phyloP scores from a whole-genome alignment of 2,113 vertebrate species.

The Poecile atricapillus region DNA sequence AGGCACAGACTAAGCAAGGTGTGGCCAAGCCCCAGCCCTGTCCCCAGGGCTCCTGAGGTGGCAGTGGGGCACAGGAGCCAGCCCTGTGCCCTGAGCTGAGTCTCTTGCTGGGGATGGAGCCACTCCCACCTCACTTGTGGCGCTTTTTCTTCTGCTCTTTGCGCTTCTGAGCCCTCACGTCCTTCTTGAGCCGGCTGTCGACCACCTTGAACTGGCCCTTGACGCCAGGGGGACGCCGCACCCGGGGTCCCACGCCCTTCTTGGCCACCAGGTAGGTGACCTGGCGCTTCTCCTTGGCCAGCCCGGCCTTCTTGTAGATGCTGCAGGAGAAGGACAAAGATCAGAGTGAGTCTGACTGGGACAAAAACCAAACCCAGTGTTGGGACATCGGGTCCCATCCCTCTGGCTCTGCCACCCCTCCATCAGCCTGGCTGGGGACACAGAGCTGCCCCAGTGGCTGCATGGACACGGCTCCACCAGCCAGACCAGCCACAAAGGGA shows the following conservation, averaged over 20 bases:
- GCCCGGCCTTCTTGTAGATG: conserved; percentile 94
- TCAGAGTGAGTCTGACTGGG: background rate
- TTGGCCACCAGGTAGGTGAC: conserved; percentile 92
- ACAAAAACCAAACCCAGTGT: background rate
- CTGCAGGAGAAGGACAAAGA: conserved; percentile 52
- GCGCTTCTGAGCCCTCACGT: conserved; percentile 80
- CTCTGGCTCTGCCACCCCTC: fast-evolving
- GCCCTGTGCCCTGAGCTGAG: fast-evolving
- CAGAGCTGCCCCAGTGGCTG: background rate
- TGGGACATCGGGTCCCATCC: background rate
- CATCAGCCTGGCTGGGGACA: background rate
- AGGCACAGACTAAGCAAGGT: background rate
- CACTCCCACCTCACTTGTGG: conserved; percentile 21
- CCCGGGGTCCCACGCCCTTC: conserved; percentile 84
- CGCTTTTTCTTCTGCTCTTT: conserved; percentile 78
- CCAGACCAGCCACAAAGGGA: background rate
- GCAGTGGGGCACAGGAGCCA: background rate
- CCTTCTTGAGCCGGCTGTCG: conserved; percentile 93
- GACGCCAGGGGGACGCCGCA: conserved; percentile 84
- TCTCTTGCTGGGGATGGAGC: fast-evolving
- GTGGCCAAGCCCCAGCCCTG: background rate
- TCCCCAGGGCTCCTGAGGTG: background rate
- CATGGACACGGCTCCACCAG: background rate
- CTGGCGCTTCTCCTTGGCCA: conserved; percentile 92
- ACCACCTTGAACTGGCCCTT: conserved; percentile 94